A percentile compares a stretch with the other conserved stretches of the same genome.
These are phyloP conservation scores for Lepidochitona cinerea DNA, from an alignment of 2,888 invertebrate species.

Conservation along the genomic window DNA sequence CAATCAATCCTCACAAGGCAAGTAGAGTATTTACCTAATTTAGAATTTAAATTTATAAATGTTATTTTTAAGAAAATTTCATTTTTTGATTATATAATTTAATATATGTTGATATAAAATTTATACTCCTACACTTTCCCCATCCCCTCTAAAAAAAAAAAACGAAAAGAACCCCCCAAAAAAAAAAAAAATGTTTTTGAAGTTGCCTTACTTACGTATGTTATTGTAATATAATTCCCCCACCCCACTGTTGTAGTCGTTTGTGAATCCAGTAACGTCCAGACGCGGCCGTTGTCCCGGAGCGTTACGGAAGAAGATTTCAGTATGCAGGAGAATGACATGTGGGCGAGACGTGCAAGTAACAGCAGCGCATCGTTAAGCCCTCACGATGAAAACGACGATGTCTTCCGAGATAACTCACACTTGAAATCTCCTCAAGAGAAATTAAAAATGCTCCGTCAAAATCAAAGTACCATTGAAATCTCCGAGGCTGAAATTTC, in stretches of 20 bases:
- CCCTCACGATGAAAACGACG: not conserved
- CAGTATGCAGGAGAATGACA: not conserved
- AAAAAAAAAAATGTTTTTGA: too few species aligned
- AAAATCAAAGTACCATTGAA: not conserved
- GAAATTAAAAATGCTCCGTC: not conserved
- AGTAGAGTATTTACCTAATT: too few species aligned
- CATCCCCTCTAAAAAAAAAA: too few species aligned
- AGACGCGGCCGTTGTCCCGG: conserved; percentile 22
- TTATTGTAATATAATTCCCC: too few species aligned
- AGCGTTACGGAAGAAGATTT: not conserved
- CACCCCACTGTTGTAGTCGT: conserved; percentile 17
- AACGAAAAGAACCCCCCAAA: too few species aligned
- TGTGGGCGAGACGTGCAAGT: not conserved
- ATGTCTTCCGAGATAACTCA: not conserved
- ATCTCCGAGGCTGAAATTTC: not conserved
- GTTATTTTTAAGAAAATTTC: too few species aligned
- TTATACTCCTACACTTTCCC: too few species aligned
- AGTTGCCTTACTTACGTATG: too few species aligned
- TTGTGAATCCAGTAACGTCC: conserved; percentile 8
- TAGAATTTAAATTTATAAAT: too few species aligned
- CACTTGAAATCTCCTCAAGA: not conserved
- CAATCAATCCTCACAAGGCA: too few species aligned
- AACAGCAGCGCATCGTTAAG: not conserved
- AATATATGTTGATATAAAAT: too few species aligned
- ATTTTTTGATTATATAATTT: too few species aligned